Conservation (phyloP, 2,797 vertebrate species). For the Gymnodraco acuticeps region DNA sequence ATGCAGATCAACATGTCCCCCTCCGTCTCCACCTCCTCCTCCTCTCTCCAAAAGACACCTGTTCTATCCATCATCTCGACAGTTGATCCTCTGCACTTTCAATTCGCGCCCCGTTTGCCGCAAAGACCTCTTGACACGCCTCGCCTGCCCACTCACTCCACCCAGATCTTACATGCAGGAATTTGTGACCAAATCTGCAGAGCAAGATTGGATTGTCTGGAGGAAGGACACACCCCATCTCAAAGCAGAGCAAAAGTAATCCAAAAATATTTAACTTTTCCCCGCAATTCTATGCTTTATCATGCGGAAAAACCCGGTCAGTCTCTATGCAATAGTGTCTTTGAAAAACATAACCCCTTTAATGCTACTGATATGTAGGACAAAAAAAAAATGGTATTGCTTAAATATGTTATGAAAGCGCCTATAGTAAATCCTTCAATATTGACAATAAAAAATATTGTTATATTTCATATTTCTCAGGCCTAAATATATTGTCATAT, state of each 20-base stretch:
- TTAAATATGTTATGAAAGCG: too few species aligned
- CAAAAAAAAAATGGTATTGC: too few species aligned
- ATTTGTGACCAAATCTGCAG: slow-evolving; percentile 49
- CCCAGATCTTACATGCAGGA: slow-evolving; percentile 36
- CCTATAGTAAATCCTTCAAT: too few species aligned
- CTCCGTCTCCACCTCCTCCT: slow-evolving; percentile 40
- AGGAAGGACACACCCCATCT: background rate
- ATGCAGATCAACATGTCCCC: slow-evolving; percentile 70
- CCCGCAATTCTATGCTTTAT: slow-evolving; percentile 6
- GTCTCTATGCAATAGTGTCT: slow-evolving; percentile 9
- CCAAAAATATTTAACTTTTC: background rate
- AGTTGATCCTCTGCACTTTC: slow-evolving; percentile 64
- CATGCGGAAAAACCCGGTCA: background rate
- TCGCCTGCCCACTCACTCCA: slow-evolving; percentile 32
- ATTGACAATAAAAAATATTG: background rate
- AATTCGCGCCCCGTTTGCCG: slow-evolving; percentile 38
- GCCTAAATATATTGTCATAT: background rate
- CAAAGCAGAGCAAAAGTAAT: background rate
- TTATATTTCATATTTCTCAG: background rate
- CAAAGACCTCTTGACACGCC: slow-evolving; percentile 47
- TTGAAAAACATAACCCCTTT: background rate
- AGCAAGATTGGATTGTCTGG: slow-evolving; percentile 43
- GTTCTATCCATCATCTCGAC: slow-evolving; percentile 78
- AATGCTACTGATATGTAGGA: background rate
- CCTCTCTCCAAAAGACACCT: slow-evolving; percentile 44